Base-by-base conservation (phyloP, 2,113 vertebrate species). In the Willisornis vidua region DNA sequence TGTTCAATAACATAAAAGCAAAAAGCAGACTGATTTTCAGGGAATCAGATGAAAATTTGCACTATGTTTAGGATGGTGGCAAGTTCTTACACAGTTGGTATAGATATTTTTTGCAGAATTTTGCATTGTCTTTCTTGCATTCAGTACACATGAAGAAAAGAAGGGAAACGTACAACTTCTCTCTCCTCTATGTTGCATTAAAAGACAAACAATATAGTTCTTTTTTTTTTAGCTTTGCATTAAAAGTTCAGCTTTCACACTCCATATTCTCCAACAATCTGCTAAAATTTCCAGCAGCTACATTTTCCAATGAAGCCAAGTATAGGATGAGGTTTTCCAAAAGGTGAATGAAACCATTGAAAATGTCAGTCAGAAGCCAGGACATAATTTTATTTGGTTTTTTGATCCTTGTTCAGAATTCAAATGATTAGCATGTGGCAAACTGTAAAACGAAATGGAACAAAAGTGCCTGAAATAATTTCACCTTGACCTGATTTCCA, bases 401-500 rank as follows among this genome's bases (percentile, higher is more conserved):
- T 97, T 85, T 95, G 76, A 85, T 93, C 89, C 63, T 86, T 9
- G 6, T 93, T 94, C 89, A 93, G 80, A 90, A 92, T 93, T 91
- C 55, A 35, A 80, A 59, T 93, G 90, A 97, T 92, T 96, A 95
- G 86, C 84, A 96, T 78, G 81, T 96, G 95, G 85, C 23, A 68
- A 97, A 94, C 84, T 91, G 91, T 96, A 95, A 95, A 97, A 96
- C 1, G 70, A 93, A 95, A 84, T 95, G 91, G 89, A 97, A 94
- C 74, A 96, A 96, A 97, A 94, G 82, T 52, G 92, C 83, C 89
- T 96, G 92, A 97, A 97, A 97, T 97, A 97, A 94, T 95, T 96
- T 97, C 89, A 97, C 96, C 95, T 98, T 97, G 94, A 96, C 85
- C 92, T 96, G 95, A 96, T 96, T 97, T 93, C 92, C 97, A 97